phyloP scores from a whole-genome alignment of 2,113 vertebrate genomes.

The Prunella himalayana region DNA sequence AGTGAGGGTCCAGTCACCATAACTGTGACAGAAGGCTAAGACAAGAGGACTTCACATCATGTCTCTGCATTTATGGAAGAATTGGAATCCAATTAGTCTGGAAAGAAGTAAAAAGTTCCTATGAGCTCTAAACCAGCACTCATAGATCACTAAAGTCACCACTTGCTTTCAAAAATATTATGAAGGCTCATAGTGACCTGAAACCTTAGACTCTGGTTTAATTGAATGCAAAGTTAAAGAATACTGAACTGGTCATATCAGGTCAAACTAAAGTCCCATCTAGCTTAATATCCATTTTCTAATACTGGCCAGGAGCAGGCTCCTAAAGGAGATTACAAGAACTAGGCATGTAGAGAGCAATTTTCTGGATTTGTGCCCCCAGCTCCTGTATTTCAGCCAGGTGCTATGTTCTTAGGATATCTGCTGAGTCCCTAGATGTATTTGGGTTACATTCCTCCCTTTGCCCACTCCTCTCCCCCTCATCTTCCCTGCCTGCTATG shows the following conservation, averaged over 20 bases:
- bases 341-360: background rate
- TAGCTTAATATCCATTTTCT: background rate
- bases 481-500: fast-evolving
- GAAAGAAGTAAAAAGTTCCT: background rate
- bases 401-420: background rate
- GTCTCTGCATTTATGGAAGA: background rate
- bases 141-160: background rate
- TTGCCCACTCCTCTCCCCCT: background rate
- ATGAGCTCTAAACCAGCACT: background rate
- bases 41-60: background rate
- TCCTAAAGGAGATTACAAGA: background rate
- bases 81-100: background rate
- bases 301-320: background rate
- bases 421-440: background rate
- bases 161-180: background rate
- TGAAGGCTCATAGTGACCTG: background rate
- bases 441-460: background rate
- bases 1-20: fast-evolving
- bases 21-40: background rate
- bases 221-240: background rate
- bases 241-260: background rate
- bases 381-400: background rate
- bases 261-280: background rate
- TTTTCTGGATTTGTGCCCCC: background rate
- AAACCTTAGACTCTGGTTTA: background rate